Evolutionary conservation across 1,140 invertebrate species (phyloP).

Genomic region (Tetramorium simillimum): DNA sequence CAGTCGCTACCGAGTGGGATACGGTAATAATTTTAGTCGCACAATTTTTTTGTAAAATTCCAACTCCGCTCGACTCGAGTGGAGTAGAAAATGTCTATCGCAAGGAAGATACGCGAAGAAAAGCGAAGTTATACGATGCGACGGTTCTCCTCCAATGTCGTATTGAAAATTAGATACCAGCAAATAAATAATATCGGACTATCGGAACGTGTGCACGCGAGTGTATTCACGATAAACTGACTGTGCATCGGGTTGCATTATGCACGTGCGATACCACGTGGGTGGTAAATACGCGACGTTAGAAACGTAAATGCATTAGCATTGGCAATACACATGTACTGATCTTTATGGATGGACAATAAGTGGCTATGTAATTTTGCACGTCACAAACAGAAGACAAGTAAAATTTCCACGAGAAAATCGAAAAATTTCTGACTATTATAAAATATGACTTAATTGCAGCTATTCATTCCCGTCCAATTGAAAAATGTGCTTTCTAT

Average conservation of each 20-base stretch:
- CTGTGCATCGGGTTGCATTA: slow-evolving; percentile 43
- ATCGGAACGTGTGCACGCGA: not conserved
- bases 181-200: slow-evolving; percentile 48
- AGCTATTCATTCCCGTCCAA: not conserved
- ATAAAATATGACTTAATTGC: not conserved
- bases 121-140: not conserved
- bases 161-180: slow-evolving; percentile 23
- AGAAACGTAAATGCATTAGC: slow-evolving; percentile 50
- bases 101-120: not conserved
- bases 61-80: not conserved
- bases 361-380: not conserved
- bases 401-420: not conserved
- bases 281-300: slow-evolving; percentile 37
- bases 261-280: slow-evolving; percentile 30
- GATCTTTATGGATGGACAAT: slow-evolving; percentile 31
- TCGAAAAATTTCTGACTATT: not conserved
- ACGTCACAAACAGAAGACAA: not conserved
- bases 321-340: not conserved
- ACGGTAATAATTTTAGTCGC: slow-evolving; percentile 29
- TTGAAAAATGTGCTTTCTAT: not conserved
- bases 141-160: not conserved
- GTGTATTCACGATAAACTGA: slow-evolving; percentile 4
- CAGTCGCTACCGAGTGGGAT: slow-evolving; percentile 25
- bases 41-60: not conserved
- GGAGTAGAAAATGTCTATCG: not conserved